Base-by-base conservation (phyloP, 92 coral and sea anemone species). In the Paramuricea clavata region DNA sequence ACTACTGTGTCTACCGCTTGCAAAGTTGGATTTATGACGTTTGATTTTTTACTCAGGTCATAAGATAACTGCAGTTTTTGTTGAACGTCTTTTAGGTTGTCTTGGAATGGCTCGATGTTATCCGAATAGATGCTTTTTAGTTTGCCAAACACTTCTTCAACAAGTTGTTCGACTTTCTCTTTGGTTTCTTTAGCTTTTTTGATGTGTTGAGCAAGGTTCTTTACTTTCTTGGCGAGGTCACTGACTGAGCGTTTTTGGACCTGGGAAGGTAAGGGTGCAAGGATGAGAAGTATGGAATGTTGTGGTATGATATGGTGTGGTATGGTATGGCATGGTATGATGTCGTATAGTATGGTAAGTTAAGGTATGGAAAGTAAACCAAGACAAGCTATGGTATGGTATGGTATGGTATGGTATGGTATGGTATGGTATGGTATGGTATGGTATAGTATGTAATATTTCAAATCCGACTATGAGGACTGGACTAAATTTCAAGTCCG, bases 1-100 rank as follows among this genome's bases (percentile, higher is more conserved):
- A 93, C 90, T n/a, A 90, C 59, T 30, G 90, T 89, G 17, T 91
- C 91, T 50, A 96, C 86, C 8, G 96, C 95, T 77, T 96, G 95
- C 21, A 96, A 73, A n/a, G 87, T 90, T n/a, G 94, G 85, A 69
- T 88, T 88, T 22, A 93, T 88, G 42, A 91, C 87, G 76, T 91
- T 91, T 4, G 94, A 87, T 74, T 93, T 93, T 52, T 90, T 73
- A 77, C 94, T 91, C 25, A 94, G 85, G 12, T 88, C 89, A 61
- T 93, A 91, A 30, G 96, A 93, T 43, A 85, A 79, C 33, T 86
- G 69, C n/a, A 96, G 92, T 42, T 94, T 93, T 23, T 42, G 54
- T 15, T 94, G 93, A 22, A 94, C 98, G 49, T 88, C 93, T 57
- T 89, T 76, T 30, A 93, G 64, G 56, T 83, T 83, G 74, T 93